Evolutionary conservation across 2,797 vertebrate genomes (phyloP).

Genomic region (Melanotaenia parkinsoni): DNA sequence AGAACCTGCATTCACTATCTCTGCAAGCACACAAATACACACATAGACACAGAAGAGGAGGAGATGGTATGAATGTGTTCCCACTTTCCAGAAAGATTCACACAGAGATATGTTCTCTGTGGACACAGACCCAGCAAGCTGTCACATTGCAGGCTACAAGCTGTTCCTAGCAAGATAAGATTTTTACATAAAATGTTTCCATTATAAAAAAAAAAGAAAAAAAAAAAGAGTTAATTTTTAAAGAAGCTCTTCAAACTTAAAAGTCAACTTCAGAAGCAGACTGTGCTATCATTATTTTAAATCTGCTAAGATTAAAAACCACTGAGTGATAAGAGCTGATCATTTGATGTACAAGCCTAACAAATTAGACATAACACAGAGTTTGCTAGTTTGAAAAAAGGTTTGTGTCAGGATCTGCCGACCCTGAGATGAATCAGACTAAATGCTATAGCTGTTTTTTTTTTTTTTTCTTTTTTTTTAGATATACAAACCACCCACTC

Average conservation of each 20-base stretch:
- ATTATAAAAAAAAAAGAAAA: conserved; percentile 8
- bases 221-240: background rate
- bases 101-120: conserved; percentile 34
- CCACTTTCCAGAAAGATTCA: conserved; percentile 21
- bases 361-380: conserved; percentile 11
- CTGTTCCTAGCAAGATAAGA: conserved; percentile 46
- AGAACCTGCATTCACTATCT: conserved; percentile 10
- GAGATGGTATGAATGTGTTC: conserved; percentile 41
- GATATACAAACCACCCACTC: conserved; percentile 1
- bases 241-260: conserved; percentile 15
- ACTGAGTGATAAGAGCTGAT: conserved; percentile 23
- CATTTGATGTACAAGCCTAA: conserved; percentile 7
- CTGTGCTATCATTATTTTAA: conserved; percentile 28
- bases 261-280: conserved; percentile 32
- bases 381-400: conserved; percentile 20
- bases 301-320: conserved; percentile 23
- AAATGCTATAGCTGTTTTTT: conserved; percentile 14
- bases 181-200: conserved; percentile 42
- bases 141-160: conserved; percentile 45
- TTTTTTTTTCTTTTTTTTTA: conserved; percentile 12
- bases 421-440: conserved; percentile 13
- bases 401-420: background rate
- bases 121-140: conserved; percentile 53
- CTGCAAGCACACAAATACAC: conserved; percentile 2
- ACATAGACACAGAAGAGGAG: conserved; percentile 14